phyloP scores from a whole-genome alignment of 1,140 invertebrate species.

The Drosophila baimaii region DNA sequence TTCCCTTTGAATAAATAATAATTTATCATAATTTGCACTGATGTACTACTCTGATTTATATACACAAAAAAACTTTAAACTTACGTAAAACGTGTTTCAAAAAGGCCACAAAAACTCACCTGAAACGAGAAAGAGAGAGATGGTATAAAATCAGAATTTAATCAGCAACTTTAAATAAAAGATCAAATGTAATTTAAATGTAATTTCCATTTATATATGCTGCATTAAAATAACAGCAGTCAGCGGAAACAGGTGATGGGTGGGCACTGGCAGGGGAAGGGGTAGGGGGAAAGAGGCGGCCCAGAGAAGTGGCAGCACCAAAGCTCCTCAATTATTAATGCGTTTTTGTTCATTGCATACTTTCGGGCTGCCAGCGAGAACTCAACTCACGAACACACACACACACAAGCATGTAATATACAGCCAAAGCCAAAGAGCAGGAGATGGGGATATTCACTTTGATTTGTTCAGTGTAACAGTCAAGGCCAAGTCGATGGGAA shows the following conservation, averaged over 20 bases:
- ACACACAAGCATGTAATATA: no score
- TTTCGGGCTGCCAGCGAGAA: constrained; percentile 71
- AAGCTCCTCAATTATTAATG: constrained; percentile 78
- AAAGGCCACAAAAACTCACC: constrained; percentile 49
- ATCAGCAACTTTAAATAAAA: constrained; percentile 44
- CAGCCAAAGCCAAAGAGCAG: constrained; percentile 16
- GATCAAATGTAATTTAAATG: constrained; percentile 65
- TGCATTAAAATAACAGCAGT: constrained; percentile 45
- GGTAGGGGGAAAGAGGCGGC: neutral
- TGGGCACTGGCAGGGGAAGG: neutral
- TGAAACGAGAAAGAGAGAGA: constrained; percentile 40
- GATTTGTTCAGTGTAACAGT: constrained; percentile 39
- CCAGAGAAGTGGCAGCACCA: constrained; percentile 50
- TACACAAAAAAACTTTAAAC: constrained; percentile 56
- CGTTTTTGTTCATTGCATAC: constrained; percentile 77
- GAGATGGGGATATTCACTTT: constrained; percentile 25
- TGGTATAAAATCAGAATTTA: constrained; percentile 43
- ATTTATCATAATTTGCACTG: constrained; percentile 76
- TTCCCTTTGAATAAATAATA: constrained; percentile 39
- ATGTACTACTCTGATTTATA: constrained; percentile 65
- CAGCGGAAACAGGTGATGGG: constrained; percentile 4
- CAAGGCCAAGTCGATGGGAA: neutral
- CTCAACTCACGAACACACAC: constrained; percentile 62
- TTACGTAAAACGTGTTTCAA: constrained; percentile 31
- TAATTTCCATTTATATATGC: constrained; percentile 66